A percentile compares a stretch with the other conserved stretches of the same genome.
These are phyloP conservation scores for Onychomys arenicola DNA, from an alignment of 2,797 vertebrate species.

Conservation along the genomic window DNA sequence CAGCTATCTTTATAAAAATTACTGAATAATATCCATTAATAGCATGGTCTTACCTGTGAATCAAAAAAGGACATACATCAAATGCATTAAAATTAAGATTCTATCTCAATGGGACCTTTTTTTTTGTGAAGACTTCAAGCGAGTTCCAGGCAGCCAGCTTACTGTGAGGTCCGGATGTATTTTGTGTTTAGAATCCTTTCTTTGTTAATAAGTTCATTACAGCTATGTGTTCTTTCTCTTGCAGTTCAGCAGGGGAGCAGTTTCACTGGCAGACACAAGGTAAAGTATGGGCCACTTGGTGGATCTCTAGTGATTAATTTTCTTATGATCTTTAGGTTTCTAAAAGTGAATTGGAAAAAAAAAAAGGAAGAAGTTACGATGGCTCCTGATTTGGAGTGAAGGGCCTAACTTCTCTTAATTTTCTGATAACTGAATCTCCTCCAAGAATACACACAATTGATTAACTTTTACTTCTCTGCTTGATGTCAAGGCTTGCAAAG, in stretches of 20 bases:
- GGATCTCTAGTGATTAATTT: neutral
- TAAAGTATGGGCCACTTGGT: slow-evolving; percentile 81
- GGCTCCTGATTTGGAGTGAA: neutral
- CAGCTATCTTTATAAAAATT: slow-evolving; percentile 12
- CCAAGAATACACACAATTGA: neutral
- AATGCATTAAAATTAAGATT: neutral
- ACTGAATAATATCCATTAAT: neutral
- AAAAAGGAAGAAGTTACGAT: neutral
- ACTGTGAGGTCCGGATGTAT: neutral
- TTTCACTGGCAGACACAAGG: slow-evolving; percentile 99
- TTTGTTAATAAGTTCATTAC: slow-evolving; percentile 42
- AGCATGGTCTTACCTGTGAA: neutral
- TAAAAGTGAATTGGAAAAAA: neutral
- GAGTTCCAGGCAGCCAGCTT: accelerated
- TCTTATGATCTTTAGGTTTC: neutral
- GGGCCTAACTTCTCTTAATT: neutral
- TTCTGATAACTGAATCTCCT: neutral
- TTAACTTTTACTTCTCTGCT: neutral
- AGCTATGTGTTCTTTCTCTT: slow-evolving; percentile 82
- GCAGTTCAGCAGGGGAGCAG: slow-evolving; percentile 96
- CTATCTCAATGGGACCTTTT: neutral
- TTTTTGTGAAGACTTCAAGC: neutral
- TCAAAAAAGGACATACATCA: neutral
- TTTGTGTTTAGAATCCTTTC: neutral
- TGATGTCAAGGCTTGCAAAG: neutral